phyloP scores from a whole-genome alignment of 2,113 vertebrate species.

The Phycodurus eques region DNA sequence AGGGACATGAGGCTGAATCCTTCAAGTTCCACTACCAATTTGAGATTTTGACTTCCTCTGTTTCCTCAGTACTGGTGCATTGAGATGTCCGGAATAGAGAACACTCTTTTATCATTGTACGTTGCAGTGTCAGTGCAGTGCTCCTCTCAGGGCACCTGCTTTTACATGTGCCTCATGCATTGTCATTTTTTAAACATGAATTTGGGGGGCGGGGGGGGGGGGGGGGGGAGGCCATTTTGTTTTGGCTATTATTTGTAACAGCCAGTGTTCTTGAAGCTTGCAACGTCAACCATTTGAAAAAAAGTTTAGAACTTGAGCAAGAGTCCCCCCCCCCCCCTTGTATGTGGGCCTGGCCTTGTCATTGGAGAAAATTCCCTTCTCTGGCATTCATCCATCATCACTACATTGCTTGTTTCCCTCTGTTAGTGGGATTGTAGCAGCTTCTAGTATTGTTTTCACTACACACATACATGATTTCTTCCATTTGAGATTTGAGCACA shows the following conservation, averaged over 20 bases:
- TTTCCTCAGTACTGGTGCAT: too few species aligned
- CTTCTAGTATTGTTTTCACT: slow-evolving; percentile 23
- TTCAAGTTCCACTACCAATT: too few species aligned
- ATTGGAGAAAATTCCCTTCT: slow-evolving; percentile 24
- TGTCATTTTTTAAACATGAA: too few species aligned
- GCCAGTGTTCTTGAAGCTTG: neutral
- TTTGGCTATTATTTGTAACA: neutral
- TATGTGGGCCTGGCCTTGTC: slow-evolving; percentile 27
- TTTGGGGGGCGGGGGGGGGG: too few species aligned
- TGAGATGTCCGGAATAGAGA: too few species aligned
- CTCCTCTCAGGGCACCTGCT: neutral
- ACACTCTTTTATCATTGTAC: too few species aligned
- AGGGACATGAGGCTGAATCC: too few species aligned
- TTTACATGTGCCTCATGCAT: neutral
- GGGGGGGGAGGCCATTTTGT: neutral
- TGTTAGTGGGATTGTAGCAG: slow-evolving; percentile 6
- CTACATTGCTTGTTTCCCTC: slow-evolving; percentile 17
- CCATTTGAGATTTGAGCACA: slow-evolving; percentile 9
- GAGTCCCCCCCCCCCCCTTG: neutral
- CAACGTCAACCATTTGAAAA: neutral
- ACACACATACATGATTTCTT: neutral
- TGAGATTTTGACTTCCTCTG: too few species aligned
- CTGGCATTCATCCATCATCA: slow-evolving; percentile 16
- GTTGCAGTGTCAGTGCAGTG: too few species aligned
- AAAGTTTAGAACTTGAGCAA: slow-evolving; percentile 6